Evolutionary conservation across 2,113 vertebrate species (phyloP), one percentile per base, ranked within the genome.

Genomic region (Gorilla gorilla): DNA sequence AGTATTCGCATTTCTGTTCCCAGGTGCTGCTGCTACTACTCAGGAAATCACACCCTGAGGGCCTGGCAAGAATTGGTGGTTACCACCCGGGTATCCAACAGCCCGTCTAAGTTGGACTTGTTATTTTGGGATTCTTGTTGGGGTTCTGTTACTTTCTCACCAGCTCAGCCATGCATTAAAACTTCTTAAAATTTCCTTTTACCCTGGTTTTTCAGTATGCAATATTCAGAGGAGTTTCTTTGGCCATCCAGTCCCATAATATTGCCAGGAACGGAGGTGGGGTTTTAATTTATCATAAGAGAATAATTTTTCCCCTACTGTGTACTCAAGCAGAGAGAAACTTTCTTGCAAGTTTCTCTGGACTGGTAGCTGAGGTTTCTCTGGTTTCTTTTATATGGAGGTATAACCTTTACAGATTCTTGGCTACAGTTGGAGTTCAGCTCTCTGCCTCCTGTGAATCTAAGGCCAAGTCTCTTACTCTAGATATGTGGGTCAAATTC

Each of bases 241-340:
- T 92, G 45, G 78, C 20, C 4, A 32, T 91, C 12, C 81, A 57
- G 17, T 61, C 40, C 11, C 55, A 35, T 59, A 92, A 72, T 66
- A 93, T 68, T 70, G 17, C 50, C 48, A 89, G 45, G n/a, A 97
- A 86, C 8, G 83, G 68, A 90, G 82, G 9, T 50, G 61, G 12
- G 23, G 11, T 38, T 94, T 93, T 45, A 86, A 93, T 93, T 89
- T 97, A 66, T 93, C n/a, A 6, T 5, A 66, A 23, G 32, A 94
- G 40, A 93, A 93, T 18, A 89, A 40, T 30, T 38, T 90, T 76
- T 7, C 8, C 23, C 8, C 66, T 52, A 45, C 43, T 32, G 22
- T 90, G 48, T 92, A 38, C 73, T 79, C n/a, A 84, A 84, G 45
- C 0, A 80, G 23, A 97, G 38, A 70, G 38, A 38, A 23, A 70